Base-by-base conservation (phyloP, 2,888 invertebrate species). In the Ischnus inquisitorius region DNA sequence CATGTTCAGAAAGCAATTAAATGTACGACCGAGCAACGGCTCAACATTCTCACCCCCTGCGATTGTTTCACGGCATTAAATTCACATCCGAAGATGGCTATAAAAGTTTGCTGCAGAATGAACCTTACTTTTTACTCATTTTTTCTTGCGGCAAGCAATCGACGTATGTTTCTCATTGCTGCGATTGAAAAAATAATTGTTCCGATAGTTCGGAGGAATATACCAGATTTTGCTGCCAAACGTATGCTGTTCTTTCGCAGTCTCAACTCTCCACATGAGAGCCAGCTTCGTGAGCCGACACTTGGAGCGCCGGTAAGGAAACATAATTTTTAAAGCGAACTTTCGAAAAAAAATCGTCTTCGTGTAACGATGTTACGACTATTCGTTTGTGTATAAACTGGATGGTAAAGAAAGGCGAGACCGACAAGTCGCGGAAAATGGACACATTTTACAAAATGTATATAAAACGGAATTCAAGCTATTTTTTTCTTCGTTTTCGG, bases 1-100 rank as follows among this genome's bases (percentile, higher is more conserved):
- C 48, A 48, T 48, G 48, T 48, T 48, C 48, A n/a, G n/a, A 16
- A 48, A 48, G 16, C 8, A 48, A 48, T 48, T 48, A 48, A 48
- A 16, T 48, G 48, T 48, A 48, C 48, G 48, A 48, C 48, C 48
- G 16, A 48, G 48, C 16, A 5, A 8, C 16, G 16, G 16, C 16
- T 6, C 16, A 46, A n/a, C 5, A n/a, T 3, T n/a, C 46, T n/a
- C 14, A 34, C 2, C 46, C 46, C 46, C 46, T 14, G 46, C 46
- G 14, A 46, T 46, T 46, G 14, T 46, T 14, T 14, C 14, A 46
- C 46, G 14, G 14, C n/a, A 14, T 46, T 4, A 46, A 46, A 46
- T 14, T 14, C n/a, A 48, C 16, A 48, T n/a, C 6, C n/a, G 14
- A 16, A 14, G n/a, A 4, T 6, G 16, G 48, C 48, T 16, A 48